Base-by-base conservation (phyloP, 37 sponge, comb jelly and placozoan genomes). In the Mnemiopsis leidyi region DNA sequence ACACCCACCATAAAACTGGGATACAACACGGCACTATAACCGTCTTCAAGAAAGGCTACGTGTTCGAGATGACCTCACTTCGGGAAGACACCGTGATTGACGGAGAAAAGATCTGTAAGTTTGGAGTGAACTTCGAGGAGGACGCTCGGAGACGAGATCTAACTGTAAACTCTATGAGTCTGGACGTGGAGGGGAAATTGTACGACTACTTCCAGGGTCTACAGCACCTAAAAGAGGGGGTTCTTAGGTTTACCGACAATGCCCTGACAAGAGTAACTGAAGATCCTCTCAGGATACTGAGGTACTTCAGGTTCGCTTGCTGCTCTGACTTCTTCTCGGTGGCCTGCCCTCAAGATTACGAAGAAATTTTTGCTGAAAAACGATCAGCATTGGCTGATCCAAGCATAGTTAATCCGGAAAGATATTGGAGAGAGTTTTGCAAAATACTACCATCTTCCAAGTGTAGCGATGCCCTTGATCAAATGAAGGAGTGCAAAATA, bases 21-120 rank as follows among this genome's bases (percentile, higher is more conserved):
- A 85, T 85, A 38, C 40, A 85, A 40, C 90, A 85, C 90, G 90
- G 90, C 7, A 85, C 90, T 16, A 25, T 85, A 0, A 85, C 90
- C 5, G 35, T 85, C 61, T 38, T 32, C 61, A 85, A 40, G 90
- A 85, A 40, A 37, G 61, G 90, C 24, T n/a, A 3, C 9, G 0
- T 0, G 26, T 85, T 85, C 29, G 90, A 85, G 61, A 26, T 85
- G 48, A 85, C 90, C 26, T 85, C 90, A 0, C 39, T 39, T 5
- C 2, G 90, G 29, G 5, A 28, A 5, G 90, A 85, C 61, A 18
- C 13, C 13, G 1, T 85, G 29, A 30, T 23, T 23, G 24, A 3
- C 2, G 90, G 28, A 23, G 61, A 23, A 3, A 85, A 32, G 36
- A 1, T 36, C 61, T 23, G 21, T 28, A 39, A 2, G 48, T 85